phyloP scores from a whole-genome alignment of 2,888 invertebrate species.

The Odontomyia ornata region DNA sequence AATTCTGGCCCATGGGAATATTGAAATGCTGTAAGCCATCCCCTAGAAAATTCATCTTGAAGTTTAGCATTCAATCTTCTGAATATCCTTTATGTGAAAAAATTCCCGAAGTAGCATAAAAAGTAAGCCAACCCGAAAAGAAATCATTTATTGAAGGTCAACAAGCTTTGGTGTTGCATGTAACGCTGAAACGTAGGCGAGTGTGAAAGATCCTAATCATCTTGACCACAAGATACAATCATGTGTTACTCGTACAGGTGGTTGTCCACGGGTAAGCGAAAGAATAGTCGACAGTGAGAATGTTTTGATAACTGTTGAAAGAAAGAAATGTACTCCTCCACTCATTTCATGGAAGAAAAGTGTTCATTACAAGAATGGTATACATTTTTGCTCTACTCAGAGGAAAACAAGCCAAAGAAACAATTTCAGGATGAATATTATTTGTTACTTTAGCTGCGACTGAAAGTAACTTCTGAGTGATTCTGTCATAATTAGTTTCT shows the following conservation, averaged over 20 bases:
- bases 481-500: too few species aligned
- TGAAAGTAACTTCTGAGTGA: too few species aligned
- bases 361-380: neutral
- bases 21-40: too few species aligned
- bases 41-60: too few species aligned
- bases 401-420: too few species aligned
- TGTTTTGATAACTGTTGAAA: neutral
- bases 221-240: conserved; percentile 21
- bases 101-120: too few species aligned
- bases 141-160: conserved; percentile 23
- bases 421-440: too few species aligned
- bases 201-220: conserved; percentile 15
- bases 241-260: neutral
- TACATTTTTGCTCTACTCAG: too few species aligned
- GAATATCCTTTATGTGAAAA: too few species aligned
- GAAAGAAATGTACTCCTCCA: neutral
- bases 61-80: too few species aligned
- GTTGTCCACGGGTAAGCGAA: neutral
- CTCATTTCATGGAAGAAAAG: neutral
- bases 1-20: too few species aligned
- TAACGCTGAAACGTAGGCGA: neutral
- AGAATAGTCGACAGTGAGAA: neutral
- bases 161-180: neutral
- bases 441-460: too few species aligned
- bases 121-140: neutral